Evolutionary conservation across 2,113 vertebrate species (phyloP).

Genomic region (Rafetus swinhoei): DNA sequence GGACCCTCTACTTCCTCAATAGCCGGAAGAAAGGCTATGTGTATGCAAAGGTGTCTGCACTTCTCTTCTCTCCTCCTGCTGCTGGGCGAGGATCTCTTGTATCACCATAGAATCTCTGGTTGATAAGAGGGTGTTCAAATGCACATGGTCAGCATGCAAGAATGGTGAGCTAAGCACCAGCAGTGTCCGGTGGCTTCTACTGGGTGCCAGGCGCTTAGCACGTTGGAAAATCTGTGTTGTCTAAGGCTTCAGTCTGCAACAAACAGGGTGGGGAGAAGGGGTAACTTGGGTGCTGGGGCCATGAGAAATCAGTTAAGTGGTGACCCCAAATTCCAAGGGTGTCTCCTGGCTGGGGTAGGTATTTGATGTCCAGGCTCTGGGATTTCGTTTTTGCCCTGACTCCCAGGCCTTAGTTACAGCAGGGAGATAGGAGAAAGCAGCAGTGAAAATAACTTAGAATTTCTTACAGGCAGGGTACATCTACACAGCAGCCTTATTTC

Average conservation of each 20-base stretch:
- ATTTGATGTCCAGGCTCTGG: rapidly evolving
- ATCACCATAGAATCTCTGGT: not conserved
- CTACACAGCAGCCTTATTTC: too few relatives aligned
- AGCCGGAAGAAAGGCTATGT: not conserved
- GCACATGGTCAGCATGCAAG: not conserved
- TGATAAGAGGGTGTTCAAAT: not conserved
- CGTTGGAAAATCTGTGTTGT: not conserved
- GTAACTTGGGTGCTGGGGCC: too few relatives aligned
- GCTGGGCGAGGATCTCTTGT: not conserved
- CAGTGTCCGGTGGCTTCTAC: not conserved
- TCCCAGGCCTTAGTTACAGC: not conserved
- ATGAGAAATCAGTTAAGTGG: not conserved
- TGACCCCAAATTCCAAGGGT: too few relatives aligned
- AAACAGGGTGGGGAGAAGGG: too few relatives aligned
- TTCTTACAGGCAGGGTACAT: too few relatives aligned
- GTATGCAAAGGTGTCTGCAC: not conserved
- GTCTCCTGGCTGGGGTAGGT: not conserved
- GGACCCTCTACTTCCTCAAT: not conserved
- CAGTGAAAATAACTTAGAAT: too few relatives aligned
- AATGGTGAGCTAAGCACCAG: not conserved
- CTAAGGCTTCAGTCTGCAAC: not conserved
- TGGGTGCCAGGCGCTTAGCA: not conserved
- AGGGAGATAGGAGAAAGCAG: not conserved
- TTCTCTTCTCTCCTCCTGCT: not conserved
- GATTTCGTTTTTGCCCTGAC: not conserved